Evolutionary conservation across 2,113 vertebrate genomes (phyloP).

Genomic region (Malurus alboscapulatus): DNA sequence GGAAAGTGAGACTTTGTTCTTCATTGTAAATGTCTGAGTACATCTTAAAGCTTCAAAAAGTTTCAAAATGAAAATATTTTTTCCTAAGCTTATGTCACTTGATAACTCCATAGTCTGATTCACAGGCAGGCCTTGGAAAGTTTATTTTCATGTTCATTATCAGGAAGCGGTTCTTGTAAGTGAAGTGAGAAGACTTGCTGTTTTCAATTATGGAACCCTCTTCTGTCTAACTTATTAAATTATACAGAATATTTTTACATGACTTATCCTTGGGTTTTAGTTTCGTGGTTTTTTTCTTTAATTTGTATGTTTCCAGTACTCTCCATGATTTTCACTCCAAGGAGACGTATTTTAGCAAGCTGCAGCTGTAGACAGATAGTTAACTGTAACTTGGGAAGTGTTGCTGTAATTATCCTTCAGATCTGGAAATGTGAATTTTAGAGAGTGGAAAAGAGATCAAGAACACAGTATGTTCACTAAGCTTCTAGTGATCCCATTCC

Average conservation of each 20-base stretch:
- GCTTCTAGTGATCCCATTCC: not conserved
- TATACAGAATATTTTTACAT: not conserved
- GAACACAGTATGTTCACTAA: not conserved
- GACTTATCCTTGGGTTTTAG: not conserved
- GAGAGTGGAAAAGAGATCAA: not conserved
- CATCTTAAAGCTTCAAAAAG: not conserved
- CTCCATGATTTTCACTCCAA: not conserved
- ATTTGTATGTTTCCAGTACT: not conserved
- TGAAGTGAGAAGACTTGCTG: not conserved
- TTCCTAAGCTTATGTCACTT: not conserved
- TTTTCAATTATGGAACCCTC: not conserved
- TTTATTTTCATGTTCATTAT: not conserved
- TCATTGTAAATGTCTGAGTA: not conserved
- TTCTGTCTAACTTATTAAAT: not conserved
- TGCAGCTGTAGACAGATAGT: not conserved
- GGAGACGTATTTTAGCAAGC: not conserved
- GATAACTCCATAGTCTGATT: not conserved
- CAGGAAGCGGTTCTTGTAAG: not conserved
- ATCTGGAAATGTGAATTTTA: not conserved
- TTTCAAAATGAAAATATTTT: not conserved
- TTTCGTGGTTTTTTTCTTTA: not conserved
- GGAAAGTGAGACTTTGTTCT: not conserved
- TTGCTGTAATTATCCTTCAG: not conserved
- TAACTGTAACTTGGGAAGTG: not conserved
- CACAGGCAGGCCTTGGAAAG: not conserved